Percentiles rank a stretch among this genome's conserved stretches.
phyloP scores from a whole-genome alignment of 2,888 invertebrate genomes.

The Cybosia mesomella region DNA sequence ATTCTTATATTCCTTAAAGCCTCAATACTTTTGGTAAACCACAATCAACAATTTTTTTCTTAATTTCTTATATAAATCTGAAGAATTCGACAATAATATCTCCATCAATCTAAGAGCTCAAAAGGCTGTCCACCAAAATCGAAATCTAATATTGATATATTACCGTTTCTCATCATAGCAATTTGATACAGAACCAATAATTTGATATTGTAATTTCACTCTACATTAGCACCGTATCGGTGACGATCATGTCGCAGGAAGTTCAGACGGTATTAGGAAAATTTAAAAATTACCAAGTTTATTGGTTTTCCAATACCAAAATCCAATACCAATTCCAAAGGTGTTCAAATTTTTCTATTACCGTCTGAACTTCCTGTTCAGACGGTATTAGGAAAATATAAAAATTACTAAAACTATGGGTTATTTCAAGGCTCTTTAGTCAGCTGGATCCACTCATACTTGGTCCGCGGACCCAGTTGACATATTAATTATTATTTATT shows the following conservation, averaged over 20 bases:
- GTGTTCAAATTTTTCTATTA: too few species aligned
- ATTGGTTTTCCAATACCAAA: too few species aligned
- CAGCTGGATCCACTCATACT: too few species aligned
- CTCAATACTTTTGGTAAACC: background rate
- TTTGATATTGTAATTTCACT: conserved; percentile 55
- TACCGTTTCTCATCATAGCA: conserved; percentile 37
- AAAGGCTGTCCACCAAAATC: conserved; percentile 38
- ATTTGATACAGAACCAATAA: conserved; percentile 48
- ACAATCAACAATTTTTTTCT: too few species aligned
- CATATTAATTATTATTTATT: too few species aligned
- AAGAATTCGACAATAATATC: too few species aligned
- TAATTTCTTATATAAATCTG: too few species aligned
- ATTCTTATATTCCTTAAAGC: background rate
- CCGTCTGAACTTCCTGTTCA: too few species aligned
- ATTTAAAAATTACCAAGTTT: background rate
- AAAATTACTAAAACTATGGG: background rate
- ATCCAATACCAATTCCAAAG: too few species aligned
- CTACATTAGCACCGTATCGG: conserved; percentile 39
- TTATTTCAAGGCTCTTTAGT: too few species aligned
- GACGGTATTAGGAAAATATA: background rate
- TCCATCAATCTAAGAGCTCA: conserved; percentile 4
- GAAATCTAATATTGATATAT: conserved; percentile 42
- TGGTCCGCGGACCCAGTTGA: too few species aligned
- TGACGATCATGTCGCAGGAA: conserved; percentile 28
- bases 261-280: background rate